Evolutionary conservation across 2,113 vertebrate species (phyloP).

Genomic region (western clawed frog (Xenopus tropicalis)): DNA sequence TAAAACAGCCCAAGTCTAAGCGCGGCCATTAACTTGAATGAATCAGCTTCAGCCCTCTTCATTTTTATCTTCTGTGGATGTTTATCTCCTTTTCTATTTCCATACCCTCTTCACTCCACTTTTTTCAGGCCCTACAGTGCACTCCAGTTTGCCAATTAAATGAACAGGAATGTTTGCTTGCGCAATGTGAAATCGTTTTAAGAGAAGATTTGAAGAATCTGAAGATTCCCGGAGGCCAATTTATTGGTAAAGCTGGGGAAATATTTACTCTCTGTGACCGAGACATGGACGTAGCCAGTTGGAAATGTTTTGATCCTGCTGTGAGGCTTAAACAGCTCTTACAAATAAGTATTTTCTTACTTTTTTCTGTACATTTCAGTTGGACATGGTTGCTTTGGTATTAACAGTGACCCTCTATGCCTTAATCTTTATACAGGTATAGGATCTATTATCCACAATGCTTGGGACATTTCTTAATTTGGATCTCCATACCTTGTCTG

Average conservation of each 20-base stretch:
- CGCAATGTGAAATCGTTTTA: conserved; percentile 11
- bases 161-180: conserved; percentile 14
- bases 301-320: neutral
- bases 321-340: no score
- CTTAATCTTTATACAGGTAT: no score
- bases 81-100: conserved; percentile 13
- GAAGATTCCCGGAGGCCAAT: neutral
- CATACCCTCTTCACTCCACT: neutral
- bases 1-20: neutral
- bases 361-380: no score
- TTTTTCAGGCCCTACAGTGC: conserved; percentile 3
- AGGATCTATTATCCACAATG: no score
- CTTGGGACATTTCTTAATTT: no score
- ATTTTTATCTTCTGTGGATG: conserved; percentile 10
- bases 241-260: neutral
- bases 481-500: no score
- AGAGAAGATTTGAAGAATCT: conserved; percentile 8
- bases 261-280: neutral
- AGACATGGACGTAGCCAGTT: neutral
- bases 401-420: no score
- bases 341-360: no score
- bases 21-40: conserved; percentile 13
- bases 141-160: conserved; percentile 25
- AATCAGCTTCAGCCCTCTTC: conserved; percentile 15
- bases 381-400: no score